phyloP scores from a whole-genome alignment of 2,797 vertebrate species.

The Sebastes alutus region DNA sequence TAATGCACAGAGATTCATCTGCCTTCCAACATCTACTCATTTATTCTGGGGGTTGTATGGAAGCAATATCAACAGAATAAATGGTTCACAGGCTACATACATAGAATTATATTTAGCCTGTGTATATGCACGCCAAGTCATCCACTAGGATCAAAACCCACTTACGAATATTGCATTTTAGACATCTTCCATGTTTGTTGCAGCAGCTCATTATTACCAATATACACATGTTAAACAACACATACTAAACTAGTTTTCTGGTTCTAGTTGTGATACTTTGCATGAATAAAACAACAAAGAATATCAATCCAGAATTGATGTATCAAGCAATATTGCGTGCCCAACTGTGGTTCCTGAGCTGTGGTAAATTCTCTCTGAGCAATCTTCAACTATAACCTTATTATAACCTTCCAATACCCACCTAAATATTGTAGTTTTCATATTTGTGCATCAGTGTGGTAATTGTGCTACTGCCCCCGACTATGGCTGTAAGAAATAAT shows the following conservation, averaged over 20 bases:
- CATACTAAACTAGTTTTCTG: background rate
- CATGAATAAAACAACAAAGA: background rate
- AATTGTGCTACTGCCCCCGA: background rate
- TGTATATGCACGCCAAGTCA: background rate
- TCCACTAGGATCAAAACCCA: background rate
- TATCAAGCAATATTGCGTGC: background rate
- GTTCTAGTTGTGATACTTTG: background rate
- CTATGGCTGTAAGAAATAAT: background rate
- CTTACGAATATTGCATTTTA: background rate
- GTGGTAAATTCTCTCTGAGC: no score
- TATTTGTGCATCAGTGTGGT: background rate
- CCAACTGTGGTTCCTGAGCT: background rate
- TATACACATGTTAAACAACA: background rate
- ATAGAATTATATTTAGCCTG: background rate
- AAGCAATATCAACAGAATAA: background rate
- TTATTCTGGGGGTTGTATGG: constrained; percentile 15
- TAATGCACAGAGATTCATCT: constrained; percentile 39
- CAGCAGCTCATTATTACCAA: background rate
- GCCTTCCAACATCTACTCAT: constrained; percentile 23
- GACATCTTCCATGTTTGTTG: background rate
- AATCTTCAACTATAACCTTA: no score
- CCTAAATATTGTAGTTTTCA: background rate
- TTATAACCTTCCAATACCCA: background rate
- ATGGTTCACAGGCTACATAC: background rate
- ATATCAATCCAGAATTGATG: background rate